Base-by-base conservation (phyloP, 2,888 invertebrate species). In the Caenorhabditis plicata region DNA sequence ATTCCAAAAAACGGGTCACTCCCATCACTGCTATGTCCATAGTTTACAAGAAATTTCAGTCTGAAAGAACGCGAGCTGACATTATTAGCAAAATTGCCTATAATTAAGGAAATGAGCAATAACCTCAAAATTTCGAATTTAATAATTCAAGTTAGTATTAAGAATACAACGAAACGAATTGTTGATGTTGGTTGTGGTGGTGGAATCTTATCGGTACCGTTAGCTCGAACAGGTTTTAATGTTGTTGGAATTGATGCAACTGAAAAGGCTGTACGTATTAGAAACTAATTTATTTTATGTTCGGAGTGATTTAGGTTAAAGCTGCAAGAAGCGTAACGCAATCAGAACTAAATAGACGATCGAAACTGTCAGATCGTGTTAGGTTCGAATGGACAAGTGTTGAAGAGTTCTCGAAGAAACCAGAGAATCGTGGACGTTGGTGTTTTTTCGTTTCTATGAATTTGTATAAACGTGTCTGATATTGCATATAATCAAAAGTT, bases 111-210 rank as follows among this genome's bases (percentile, higher is more conserved):
- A n/a, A n/a, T n/a, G n/a, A n/a, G n/a, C n/a, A n/a, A n/a, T n/a
- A n/a, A n/a, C n/a, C n/a, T n/a, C n/a, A n/a, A n/a, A n/a, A n/a
- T n/a, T 39, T 23, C 11, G 5, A 20, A 22, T 22, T 39, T 39
- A 11, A 22, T n/a, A n/a, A n/a, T n/a, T n/a, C n/a, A n/a, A n/a
- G n/a, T n/a, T n/a, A n/a, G n/a, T 15, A 26, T 25, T 20, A 27
- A 44, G 20, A 20, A 26, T 20, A 15, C n/a, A 4, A 8, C 40
- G 17, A 20, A 45, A 5, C 51, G 48, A 4, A 27, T 58, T 4
- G 52, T 69, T 4, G 94, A 95, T 85, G 88, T 92, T 48, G 95
- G 94, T 0, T 93, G 94, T 83, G 95, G 95, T 26, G 94, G 89
- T 35, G 92, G 92, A 0, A 85, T 91, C 51, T 79, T 90, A 4